Percentiles rank a stretch among this genome's conserved stretches.
phyloP scores from a whole-genome alignment of 2,113 vertebrate genomes.

The Bettongia penicillata region DNA sequence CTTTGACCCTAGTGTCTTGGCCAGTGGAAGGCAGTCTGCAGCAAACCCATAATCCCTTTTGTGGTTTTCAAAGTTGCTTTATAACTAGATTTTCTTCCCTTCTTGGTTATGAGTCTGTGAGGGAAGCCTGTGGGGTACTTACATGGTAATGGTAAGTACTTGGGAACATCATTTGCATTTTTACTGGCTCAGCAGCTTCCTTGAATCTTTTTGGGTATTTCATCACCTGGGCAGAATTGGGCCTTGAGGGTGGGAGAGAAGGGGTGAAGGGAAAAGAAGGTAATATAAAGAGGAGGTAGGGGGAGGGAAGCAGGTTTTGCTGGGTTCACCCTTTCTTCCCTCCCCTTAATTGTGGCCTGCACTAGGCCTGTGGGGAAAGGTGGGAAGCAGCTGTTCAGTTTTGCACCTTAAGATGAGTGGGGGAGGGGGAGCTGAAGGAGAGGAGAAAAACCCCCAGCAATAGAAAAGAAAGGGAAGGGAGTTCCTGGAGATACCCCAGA shows the following conservation, averaged over 20 bases:
- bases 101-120: neutral
- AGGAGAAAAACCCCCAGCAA: neutral
- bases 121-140: neutral
- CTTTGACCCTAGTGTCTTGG: neutral
- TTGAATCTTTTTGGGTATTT: neutral
- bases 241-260: too few relatives aligned
- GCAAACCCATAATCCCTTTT: neutral
- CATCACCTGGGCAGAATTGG: neutral
- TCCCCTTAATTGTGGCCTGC: neutral
- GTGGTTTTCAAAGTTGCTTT: neutral
- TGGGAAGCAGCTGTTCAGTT: neutral
- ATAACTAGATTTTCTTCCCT: neutral
- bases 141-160: neutral
- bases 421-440: neutral
- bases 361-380: neutral
- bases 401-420: neutral
- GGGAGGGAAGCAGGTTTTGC: neutral
- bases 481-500: neutral
- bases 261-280: neutral
- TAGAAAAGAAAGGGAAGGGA: neutral
- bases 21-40: neutral
- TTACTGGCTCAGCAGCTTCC: neutral
- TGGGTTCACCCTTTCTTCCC: neutral
- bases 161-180: neutral
- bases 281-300: neutral